Base-by-base conservation (phyloP, 2,797 vertebrate species). In the Eospalax fontanierii region DNA sequence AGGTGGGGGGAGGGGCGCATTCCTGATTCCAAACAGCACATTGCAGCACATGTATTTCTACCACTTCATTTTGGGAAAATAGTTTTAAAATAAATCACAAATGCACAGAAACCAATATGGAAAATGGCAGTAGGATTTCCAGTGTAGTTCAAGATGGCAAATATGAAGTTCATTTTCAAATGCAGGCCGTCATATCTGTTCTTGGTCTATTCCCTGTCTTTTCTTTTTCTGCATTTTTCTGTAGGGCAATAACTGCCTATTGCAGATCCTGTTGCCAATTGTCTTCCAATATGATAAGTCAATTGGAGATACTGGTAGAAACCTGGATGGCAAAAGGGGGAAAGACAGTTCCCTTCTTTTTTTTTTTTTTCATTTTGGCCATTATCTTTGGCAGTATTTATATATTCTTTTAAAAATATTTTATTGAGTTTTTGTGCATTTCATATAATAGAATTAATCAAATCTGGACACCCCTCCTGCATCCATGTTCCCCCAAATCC, bases 51-150 rank as follows among this genome's bases (percentile, higher is more conserved):
- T 54, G 46, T 46, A 89, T 87, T 70, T 50, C 14, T 30, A 38
- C 65, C 2, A 74, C 33, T 93, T 94, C 35, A 68, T 78, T 97
- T 88, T 91, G 70, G n/a, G 59, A 94, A 93, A 84, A 89, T 91
- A 81, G 74, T 82, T 26, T 89, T 46, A 94, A 81, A 91, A 40
- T 82, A 91, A 79, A 79, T 95, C 40, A 86, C 38, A 93, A 88
- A 78, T 78, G 19, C 61, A 96, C 38, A 82, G 38, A 65, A 70
- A 85, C 35, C 15, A 57, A 28, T 82, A 50, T 38, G n/a, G 35
- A 91, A 90, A 89, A 59, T 83, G 35, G 82, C 18, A 93, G n/a
- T 76, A 94, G 81, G 33, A 38, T 68, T 46, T 80, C 24, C 54
- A 92, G 93, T 95, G 93, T 87, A 79, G 15, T n/a, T 43, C 59